Evolutionary conservation across 2,888 invertebrate species (phyloP), one percentile per base, ranked within the genome.

Genomic region (Eilema sororculum): DNA sequence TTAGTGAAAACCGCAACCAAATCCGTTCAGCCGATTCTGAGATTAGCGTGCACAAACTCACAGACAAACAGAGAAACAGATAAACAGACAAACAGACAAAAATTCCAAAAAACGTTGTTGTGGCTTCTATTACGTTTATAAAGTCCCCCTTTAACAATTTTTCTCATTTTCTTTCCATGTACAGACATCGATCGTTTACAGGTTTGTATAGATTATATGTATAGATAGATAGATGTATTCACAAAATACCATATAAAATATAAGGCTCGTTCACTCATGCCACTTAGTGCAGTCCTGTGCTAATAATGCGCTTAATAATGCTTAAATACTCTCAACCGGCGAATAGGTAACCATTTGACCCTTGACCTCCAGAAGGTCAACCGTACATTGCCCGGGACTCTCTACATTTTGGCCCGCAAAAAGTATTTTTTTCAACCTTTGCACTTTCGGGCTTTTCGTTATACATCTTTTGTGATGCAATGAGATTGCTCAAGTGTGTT

Each of bases 401-500:
- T 5, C n/a, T 16, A 62, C 61, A 20, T 16, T 41, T 41, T 41
- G 37, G 37, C 3, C 13, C 22, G n/a, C 22, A 33, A 33, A 33
- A 46, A n/a, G n/a, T 4, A 28, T 46, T 20, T n/a, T 64, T 64
- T 46, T 9, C 20, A 56, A 64, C 28, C n/a, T 64, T 52, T 56
- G 46, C 30, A 64, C 25, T n/a, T 52, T 64, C 10, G n/a, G 52
- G 64, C 22, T 28, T 28, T 16, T 20, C 5, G n/a, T 56, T 56
- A n/a, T 65, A 56, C 22, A 13, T 65, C 56, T 65, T 56, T 56
- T 13, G 28, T 30, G 22, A 65, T 56, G 30, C 65, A 56, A 65
- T 56, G 56, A 30, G n/a, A 65, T 22, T 28, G 30, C 16, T 22
- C 8, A 22, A 65, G 56, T 56, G 56, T 30, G 28, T 56, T 28